A percentile compares a stretch with the other conserved stretches of the same genome.
These are phyloP conservation scores for Rhodeus uyekii DNA, from an alignment of 2,797 vertebrate genomes.

Conservation along the genomic window DNA sequence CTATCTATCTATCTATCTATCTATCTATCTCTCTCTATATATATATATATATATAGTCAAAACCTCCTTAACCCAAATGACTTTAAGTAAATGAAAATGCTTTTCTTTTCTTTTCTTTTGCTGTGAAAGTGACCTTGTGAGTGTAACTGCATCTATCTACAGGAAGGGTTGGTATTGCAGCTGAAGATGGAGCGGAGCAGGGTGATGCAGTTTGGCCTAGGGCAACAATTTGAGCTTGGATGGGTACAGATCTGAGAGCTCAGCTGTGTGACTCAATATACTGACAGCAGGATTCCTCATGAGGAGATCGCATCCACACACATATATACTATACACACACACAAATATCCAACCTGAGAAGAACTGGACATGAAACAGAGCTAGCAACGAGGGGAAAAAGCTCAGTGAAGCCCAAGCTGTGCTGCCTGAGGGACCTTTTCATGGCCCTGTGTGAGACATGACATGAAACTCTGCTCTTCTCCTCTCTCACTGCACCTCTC, in stretches of 20 bases:
- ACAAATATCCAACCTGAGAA: slow-evolving; percentile 5
- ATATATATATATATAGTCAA: too few relatives aligned
- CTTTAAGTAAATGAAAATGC: background rate
- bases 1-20: too few relatives aligned
- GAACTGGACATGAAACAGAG: background rate
- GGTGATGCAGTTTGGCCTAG: background rate
- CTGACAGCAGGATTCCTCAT: slow-evolving; percentile 57
- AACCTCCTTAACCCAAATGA: background rate
- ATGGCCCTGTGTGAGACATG: slow-evolving; percentile 15
- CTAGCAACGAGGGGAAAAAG: background rate
- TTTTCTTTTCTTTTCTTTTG: background rate
- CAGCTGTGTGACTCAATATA: slow-evolving; percentile 36
- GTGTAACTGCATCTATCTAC: background rate
- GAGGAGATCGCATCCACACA: slow-evolving; percentile 19
- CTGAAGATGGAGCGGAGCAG: slow-evolving; percentile 12
- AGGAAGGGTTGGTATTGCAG: background rate
- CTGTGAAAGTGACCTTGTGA: background rate
- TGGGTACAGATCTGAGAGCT: slow-evolving; percentile 32
- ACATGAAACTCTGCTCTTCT: slow-evolving; percentile 19
- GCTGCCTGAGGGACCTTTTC: background rate
- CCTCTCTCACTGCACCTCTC: slow-evolving; percentile 13
- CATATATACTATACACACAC: slow-evolving; percentile 5
- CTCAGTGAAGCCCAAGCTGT: background rate
- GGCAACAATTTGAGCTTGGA: slow-evolving; percentile 15
- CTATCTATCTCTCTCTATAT: too few relatives aligned